These are phyloP conservation scores for Drosophila lutescens DNA, from an alignment of 2,888 invertebrate genomes.

Conservation along the genomic window DNA sequence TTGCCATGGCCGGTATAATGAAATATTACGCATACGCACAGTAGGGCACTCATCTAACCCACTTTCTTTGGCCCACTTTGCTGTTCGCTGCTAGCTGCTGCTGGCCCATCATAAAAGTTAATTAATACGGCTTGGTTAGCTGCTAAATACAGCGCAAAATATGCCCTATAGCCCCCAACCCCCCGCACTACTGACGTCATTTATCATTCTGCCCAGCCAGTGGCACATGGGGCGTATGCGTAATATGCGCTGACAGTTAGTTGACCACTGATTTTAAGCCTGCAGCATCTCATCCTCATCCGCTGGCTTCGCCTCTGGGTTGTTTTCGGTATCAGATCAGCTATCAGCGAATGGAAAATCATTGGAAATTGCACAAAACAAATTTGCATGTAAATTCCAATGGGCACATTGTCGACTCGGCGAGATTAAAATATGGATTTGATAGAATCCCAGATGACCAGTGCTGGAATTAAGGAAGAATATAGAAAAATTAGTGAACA, in stretches of 20 bases:
- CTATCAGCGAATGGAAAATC: constrained; percentile 48
- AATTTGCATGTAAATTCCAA: constrained; percentile 73
- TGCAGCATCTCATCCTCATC: constrained; percentile 7
- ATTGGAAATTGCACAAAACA: constrained; percentile 54
- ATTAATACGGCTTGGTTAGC: constrained; percentile 70
- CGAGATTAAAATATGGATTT: neutral
- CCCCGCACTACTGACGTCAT: constrained; percentile 50
- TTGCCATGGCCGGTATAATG: constrained; percentile 62
- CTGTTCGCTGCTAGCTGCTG: neutral
- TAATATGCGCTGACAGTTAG: constrained; percentile 56
- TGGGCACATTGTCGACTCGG: constrained; percentile 62
- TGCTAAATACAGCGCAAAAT: constrained; percentile 70
- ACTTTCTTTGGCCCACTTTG: constrained; percentile 22
- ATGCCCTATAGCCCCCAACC: constrained; percentile 27
- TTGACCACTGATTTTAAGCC: constrained; percentile 33
- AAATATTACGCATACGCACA: constrained; percentile 70
- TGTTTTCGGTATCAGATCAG: constrained; percentile 33
- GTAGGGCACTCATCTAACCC: constrained; percentile 21
- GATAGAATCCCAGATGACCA: constrained; percentile 12
- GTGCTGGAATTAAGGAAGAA: neutral
- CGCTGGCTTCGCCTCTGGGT: neutral
- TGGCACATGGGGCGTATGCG: constrained; percentile 49
- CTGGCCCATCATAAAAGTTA: constrained; percentile 71
- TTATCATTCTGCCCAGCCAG: constrained; percentile 17
- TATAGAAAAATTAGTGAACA: no score